phyloP scores from a whole-genome alignment of 2,797 vertebrate genomes.

The Danio kyathit region DNA sequence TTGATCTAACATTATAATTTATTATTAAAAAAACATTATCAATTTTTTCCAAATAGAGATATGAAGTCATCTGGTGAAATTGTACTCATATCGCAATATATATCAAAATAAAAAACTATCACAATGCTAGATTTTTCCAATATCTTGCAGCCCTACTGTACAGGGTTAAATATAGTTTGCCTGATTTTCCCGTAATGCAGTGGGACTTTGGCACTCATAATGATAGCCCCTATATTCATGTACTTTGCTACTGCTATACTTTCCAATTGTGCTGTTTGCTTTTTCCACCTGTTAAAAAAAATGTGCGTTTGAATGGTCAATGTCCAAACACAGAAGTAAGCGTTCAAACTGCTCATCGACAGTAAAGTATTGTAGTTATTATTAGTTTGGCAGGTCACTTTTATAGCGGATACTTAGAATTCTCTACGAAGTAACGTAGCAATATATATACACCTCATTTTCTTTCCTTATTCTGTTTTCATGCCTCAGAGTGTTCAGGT shows the following conservation, averaged over 20 bases:
- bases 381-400: neutral
- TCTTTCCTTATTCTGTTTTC: slow-evolving; percentile 68
- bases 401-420: slow-evolving; percentile 36
- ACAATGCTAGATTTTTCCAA: too few species aligned
- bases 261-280: slow-evolving; percentile 3
- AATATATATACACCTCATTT: slow-evolving; percentile 60
- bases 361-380: too few species aligned
- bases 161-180: neutral
- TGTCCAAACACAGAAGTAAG: slow-evolving; percentile 4
- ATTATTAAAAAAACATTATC: too few species aligned
- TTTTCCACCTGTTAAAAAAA: neutral
- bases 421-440: slow-evolving; percentile 51
- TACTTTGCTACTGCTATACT: neutral
- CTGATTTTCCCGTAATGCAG: neutral
- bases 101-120: too few species aligned
- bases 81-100: too few species aligned
- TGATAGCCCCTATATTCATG: neutral
- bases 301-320: slow-evolving; percentile 23
- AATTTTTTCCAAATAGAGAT: too few species aligned
- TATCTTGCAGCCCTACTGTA: too few species aligned
- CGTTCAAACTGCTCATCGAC: neutral
- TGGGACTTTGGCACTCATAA: neutral
- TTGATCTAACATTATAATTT: too few species aligned
- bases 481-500: slow-evolving; percentile 70
- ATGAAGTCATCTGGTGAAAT: too few species aligned